A percentile compares a stretch with the other conserved stretches of the same genome.
These are phyloP conservation scores for Eilema griseolum DNA, from an alignment of 2,888 invertebrate species.

Conservation along the genomic window DNA sequence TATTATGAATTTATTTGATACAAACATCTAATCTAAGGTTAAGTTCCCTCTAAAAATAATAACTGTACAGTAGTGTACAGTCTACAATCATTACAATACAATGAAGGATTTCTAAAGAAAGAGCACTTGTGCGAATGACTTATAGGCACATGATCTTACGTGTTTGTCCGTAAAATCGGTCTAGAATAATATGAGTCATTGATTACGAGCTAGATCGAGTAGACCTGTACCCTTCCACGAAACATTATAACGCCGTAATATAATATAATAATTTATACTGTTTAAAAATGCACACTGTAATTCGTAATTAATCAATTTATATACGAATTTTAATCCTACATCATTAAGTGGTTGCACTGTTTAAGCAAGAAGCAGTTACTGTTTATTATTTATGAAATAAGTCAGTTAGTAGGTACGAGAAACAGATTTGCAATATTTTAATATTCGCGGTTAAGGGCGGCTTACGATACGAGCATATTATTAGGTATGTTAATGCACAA, in stretches of 20 bases:
- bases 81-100: no score
- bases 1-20: no score
- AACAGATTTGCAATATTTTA: slow-evolving; percentile 29
- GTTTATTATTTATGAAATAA: slow-evolving; percentile 5
- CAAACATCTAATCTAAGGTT: no score
- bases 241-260: not conserved
- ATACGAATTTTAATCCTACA: not conserved
- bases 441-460: slow-evolving; percentile 41
- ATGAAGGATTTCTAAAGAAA: not conserved
- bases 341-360: not conserved
- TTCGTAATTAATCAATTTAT: not conserved
- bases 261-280: not conserved
- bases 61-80: no score
- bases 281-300: not conserved
- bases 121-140: not conserved
- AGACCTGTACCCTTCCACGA: no score
- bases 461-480: slow-evolving; percentile 47
- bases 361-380: slow-evolving; percentile 4
- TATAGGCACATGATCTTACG: not conserved
- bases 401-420: slow-evolving; percentile 13
- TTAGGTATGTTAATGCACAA: slow-evolving; percentile 59
- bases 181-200: not conserved
- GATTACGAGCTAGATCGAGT: no score
- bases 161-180: not conserved
- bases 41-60: no score